Percentiles rank a stretch among this genome's conserved stretches.
These are phyloP conservation scores for Orius insidiosus DNA, from an alignment of 1,140 invertebrate genomes.

Conservation along the genomic window DNA sequence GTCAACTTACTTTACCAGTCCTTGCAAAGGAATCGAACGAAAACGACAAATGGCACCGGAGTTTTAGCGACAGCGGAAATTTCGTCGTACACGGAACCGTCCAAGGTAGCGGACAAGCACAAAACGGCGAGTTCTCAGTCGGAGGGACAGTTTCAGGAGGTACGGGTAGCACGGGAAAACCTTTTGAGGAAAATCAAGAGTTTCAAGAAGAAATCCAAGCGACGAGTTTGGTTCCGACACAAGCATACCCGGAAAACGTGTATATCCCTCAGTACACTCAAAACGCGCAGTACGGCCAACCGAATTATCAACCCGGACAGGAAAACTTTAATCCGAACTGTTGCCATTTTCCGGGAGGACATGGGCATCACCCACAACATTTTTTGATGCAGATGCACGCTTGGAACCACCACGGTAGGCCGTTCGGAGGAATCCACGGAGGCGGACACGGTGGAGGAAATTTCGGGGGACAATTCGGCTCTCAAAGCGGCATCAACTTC, in stretches of 20 bases:
- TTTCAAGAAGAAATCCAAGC: neutral
- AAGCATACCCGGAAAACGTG: neutral
- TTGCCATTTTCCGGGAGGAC: neutral
- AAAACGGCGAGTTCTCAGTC: constrained; percentile 4
- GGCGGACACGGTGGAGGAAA: neutral
- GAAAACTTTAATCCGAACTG: no score
- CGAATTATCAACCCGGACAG: no score
- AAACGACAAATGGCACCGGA: neutral
- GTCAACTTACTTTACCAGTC: no score
- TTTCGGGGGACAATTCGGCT: no score
- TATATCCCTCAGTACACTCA: no score
- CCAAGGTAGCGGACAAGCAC: neutral
- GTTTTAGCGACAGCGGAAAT: neutral
- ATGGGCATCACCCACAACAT: neutral
- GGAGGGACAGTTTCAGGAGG: constrained; percentile 1
- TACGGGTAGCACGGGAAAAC: neutral
- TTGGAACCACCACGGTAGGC: constrained; percentile 2
- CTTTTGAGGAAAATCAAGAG: no score
- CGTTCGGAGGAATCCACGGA: constrained; percentile 6
- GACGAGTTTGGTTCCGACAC: neutral
- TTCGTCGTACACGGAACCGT: constrained; percentile 2
- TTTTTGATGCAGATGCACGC: neutral
- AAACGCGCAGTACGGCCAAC: no score
- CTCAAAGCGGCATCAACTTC: no score
- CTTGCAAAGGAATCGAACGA: no score